Evolutionary conservation across 2,113 vertebrate species (phyloP), one percentile per base, ranked within the genome.

Genomic region (Serilophus lunatus): DNA sequence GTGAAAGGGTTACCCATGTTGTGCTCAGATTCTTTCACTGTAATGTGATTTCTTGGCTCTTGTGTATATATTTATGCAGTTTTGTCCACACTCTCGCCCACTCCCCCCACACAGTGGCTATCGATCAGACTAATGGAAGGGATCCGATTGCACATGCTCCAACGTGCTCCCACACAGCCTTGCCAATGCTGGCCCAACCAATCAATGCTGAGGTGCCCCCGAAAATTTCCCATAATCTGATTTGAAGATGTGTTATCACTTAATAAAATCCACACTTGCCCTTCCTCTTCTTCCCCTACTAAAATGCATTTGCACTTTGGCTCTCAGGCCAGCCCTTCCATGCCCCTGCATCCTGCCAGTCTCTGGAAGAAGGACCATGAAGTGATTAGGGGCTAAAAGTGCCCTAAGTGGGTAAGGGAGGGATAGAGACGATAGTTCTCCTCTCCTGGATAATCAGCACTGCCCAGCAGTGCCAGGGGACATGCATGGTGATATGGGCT

Each of bases 81-180:
- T 99, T 99, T 98, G 98, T 98, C 98, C 98, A 98, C 98, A 97
- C 98, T 99, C 97, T 97, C 91, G 76, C 97, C 97, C 98, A 95
- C 97, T 95, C 91, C 92, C 94, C 86, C 92, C 87, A 86, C 44
- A 26, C 42, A 2, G 96, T 94, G 98, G 92, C 97, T 99, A 99
- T 99, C 98, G 99, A 99, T 99, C 98, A 97, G 96, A 95, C 98
- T 99, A 99, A 99, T 99, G 99, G 99, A 99, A 98, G 98, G 98
- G 98, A 99, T 99, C 99, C 98, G 98, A 98, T 99, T 99, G 98
- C 98, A 98, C 98, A 98, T 98, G 98, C 98, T 98, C 98, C 97
- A 96, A 98, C 92, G 97, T 98, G 98, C 98, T 98, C 98, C 98
- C 97, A 98, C 92, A 95, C 98, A 98, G 98, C 98, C 98, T 98